Conservation (phyloP, 2,888 invertebrate species). For the Temnothorax ravouxi region DNA sequence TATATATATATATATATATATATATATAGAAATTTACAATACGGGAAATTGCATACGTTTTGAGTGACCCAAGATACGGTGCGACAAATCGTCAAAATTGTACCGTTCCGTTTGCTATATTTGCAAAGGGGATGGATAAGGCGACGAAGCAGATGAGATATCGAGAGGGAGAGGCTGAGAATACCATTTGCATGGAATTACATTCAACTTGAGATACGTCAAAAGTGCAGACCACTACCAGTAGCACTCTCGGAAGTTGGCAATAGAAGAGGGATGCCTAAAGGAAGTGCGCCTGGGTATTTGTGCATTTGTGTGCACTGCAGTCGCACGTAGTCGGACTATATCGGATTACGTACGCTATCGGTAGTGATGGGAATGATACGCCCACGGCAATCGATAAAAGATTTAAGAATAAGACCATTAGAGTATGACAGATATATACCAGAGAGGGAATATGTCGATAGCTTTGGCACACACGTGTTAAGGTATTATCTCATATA, state of each 20-base stretch:
- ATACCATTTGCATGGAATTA: constrained; percentile 74
- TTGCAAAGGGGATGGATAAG: constrained; percentile 19
- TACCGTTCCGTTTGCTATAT: not conserved
- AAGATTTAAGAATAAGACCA: constrained; percentile 39
- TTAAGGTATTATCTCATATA: constrained; percentile 1
- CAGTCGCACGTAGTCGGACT: not conserved
- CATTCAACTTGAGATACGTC: constrained; percentile 34
- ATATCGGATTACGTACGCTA: constrained; percentile 34
- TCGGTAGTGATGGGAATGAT: constrained; percentile 20
- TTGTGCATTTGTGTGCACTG: not conserved
- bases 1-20: no score
- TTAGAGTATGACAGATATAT: constrained; percentile 21
- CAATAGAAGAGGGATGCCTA: not conserved
- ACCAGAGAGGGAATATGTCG: not conserved
- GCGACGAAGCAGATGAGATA: constrained; percentile 25
- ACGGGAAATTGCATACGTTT: not conserved
- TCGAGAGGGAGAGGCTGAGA: constrained; percentile 23
- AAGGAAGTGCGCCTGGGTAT: not conserved
- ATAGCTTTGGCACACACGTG: not conserved
- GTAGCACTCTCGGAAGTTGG: constrained; percentile 14
- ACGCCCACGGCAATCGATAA: constrained; percentile 33
- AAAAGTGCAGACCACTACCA: constrained; percentile 26
- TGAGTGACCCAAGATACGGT: not conserved
- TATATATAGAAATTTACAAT: not conserved
- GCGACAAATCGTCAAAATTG: not conserved